These are phyloP conservation scores for Leucopsar rothschildi DNA, from an alignment of 2,113 vertebrate species.

Conservation along the genomic window DNA sequence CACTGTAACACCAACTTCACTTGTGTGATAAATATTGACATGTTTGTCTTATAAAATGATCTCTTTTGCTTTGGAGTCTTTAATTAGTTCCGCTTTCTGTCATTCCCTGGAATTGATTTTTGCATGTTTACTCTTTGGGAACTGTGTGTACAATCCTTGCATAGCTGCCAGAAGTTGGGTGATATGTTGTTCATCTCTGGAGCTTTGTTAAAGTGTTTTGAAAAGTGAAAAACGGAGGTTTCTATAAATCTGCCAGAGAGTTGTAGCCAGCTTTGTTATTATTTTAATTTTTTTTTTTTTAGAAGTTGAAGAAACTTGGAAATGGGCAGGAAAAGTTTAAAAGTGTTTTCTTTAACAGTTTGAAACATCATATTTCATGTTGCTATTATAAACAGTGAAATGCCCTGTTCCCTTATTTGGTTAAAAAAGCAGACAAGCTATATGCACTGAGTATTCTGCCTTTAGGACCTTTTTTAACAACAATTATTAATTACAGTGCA, in stretches of 20 bases:
- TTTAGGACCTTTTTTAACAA: conserved; percentile 20
- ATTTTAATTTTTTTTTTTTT: neutral
- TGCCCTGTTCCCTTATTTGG: conserved; percentile 79
- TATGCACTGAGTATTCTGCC: conserved; percentile 48
- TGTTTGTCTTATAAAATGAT: neutral
- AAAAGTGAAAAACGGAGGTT: conserved; percentile 27
- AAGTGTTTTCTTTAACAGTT: conserved; percentile 58
- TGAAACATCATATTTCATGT: conserved; percentile 42
- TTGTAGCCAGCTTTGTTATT: neutral
- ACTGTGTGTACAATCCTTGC: neutral
- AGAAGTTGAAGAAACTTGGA: conserved; percentile 13
- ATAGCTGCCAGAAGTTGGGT: neutral
- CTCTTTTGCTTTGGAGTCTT: neutral
- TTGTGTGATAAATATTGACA: neutral
- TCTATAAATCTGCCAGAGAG: conserved; percentile 51
- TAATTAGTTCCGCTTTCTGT: conserved; percentile 39
- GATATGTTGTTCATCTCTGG: neutral
- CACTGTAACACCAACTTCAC: neutral
- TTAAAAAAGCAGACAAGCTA: conserved; percentile 61
- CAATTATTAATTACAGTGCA: conserved; percentile 62
- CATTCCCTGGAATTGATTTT: neutral
- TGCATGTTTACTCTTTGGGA: neutral
- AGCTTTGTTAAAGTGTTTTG: conserved; percentile 11
- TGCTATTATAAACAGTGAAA: conserved; percentile 73
- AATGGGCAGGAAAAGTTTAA: conserved; percentile 14